Evolutionary conservation across 2,113 vertebrate species (phyloP), one percentile per base, ranked within the genome.

Genomic region (Phalacrocorax pelagicus): DNA sequence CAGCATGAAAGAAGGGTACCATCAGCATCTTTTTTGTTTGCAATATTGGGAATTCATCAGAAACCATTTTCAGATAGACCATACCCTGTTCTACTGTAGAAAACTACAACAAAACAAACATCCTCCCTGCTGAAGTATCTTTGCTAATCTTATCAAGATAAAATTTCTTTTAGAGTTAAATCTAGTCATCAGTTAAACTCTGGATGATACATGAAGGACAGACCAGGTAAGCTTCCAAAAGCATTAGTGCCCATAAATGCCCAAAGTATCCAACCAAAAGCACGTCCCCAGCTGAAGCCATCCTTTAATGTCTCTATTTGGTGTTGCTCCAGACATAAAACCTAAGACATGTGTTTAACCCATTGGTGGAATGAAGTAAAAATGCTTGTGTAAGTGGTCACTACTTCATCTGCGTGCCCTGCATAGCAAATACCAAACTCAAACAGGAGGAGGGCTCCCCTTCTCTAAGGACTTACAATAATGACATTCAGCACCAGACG

Each of bases 341-440:
- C 12, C 19, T 66, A 73, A 73, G 6, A 14, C n/a, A 9, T 17
- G 5, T 59, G 5, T 74, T 86, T 49, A 62, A 51, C 10, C 22
- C 9, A 10, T 16, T 1, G 0, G 19, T 12, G n/a, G 7, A 88
- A 59, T 20, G 47, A 80, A 63, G 29, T n/a, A 55, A 78, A 59
- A 71, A 12, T 7, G 34, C 15, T 47, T 2, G 0, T 4, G 0
- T 19, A 79, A 82, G 23, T 20, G 23, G 26, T 34, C 42, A 24
- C 4, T 55, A 16, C 17, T 58, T 67, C 32, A 34, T 27, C 23
- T 63, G 7, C 22, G 24, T 3, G 3, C 44, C 21, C 44, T 49
- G 30, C 9, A 9, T 2, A 57, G 36, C 24, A 63, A 29, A n/a
- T 36, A 55, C 10, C n/a, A 42, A 65, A 71, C 36, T 54, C 38